Base-by-base conservation (phyloP, 2,797 vertebrate species). In the Catamblyrhynchus diadema region DNA sequence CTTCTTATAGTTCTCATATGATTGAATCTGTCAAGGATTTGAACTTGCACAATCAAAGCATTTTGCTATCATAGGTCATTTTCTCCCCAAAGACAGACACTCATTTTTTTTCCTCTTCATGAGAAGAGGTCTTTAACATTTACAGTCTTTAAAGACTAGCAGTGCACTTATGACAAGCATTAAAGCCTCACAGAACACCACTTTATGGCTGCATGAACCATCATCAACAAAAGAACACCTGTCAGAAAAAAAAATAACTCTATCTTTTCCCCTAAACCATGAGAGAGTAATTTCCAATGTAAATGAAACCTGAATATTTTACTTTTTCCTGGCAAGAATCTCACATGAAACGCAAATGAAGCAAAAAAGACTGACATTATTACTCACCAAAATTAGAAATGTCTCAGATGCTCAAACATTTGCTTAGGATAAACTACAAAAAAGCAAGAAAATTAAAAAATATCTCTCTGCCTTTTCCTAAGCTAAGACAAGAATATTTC, bases 261-360 rank as follows among this genome's bases (percentile, higher is more conserved):
- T 74, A 56, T 93, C 74, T 91, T 89, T 78, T 57, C 42, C 73
- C 59, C 62, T 59, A 89, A 96, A 94, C 66, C 61, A 78, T 72
- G 87, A 93, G 69, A 95, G 86, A 74, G 73, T 90, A 45, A 95
- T 96, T 96, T 92, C 95, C 94, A 85, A 78, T 83, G 90, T 93
- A 95, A 94, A 94, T 94, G 93, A 96, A 90, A 92, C 77, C 89
- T 81, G 91, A 82, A 89, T 91, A 86, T 94, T 95, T 97, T 93
- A 71, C 50, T 96, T 82, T 57, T 87, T 73, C 90, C 84, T 93
- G 86, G 79, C 90, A 95, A 92, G 80, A 45, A 86, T 80, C 73
- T 65, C 77, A 79, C 83, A 90, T 60, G 72, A 91, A 92, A 95
- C 86, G 60, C 73, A 95, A 96, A 92, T 95, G 83, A 95, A 94